These are phyloP conservation scores for Plestiodon gilberti DNA, from an alignment of 2,113 vertebrate species.

Conservation along the genomic window DNA sequence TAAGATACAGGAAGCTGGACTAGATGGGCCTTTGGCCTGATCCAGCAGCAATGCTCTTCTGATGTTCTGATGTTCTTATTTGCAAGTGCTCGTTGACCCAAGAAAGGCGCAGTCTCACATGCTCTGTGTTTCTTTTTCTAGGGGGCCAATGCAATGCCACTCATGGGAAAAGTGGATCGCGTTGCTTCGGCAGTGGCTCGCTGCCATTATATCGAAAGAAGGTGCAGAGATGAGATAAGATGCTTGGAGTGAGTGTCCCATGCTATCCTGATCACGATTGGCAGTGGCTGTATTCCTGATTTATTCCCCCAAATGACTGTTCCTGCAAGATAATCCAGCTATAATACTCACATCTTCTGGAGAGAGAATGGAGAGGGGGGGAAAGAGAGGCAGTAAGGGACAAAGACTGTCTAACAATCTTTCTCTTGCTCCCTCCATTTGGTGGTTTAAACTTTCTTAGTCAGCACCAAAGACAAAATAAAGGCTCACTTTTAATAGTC, in stretches of 20 bases:
- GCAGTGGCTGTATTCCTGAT: background rate
- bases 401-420: rapidly evolving
- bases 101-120: background rate
- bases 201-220: background rate
- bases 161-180: background rate
- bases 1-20: too few species aligned
- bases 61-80: too few species aligned
- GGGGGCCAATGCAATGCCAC: background rate
- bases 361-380: background rate
- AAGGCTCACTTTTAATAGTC: background rate
- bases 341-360: background rate
- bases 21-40: too few species aligned
- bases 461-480: background rate
- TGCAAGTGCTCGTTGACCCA: background rate
- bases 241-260: background rate
- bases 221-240: conserved; percentile 20
- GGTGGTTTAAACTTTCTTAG: background rate
- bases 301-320: background rate
- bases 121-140: background rate
- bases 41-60: too few species aligned
- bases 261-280: background rate
- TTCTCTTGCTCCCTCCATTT: background rate
- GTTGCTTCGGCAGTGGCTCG: background rate
- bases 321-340: conserved; percentile 1
- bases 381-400: background rate